Conservation (phyloP, 2,113 vertebrate species). For the Hucho hucho region DNA sequence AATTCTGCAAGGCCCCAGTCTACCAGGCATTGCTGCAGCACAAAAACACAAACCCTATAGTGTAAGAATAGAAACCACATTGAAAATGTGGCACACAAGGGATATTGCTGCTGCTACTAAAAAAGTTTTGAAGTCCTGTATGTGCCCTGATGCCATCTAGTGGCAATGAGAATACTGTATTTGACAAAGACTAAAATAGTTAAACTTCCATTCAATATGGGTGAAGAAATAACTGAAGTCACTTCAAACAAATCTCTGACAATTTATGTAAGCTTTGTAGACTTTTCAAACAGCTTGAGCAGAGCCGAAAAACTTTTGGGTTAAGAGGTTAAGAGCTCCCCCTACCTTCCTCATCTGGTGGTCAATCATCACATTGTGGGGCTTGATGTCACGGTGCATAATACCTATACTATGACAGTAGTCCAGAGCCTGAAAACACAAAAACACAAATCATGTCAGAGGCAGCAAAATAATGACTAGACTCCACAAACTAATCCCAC, state of each 20-base stretch:
- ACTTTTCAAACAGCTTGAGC: neutral
- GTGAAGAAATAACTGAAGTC: neutral
- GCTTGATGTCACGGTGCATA: slow-evolving; percentile 99
- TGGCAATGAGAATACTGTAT: neutral
- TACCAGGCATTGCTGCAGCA: slow-evolving; percentile 88
- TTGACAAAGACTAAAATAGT: neutral
- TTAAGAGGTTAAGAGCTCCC: neutral
- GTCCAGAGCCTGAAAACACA: slow-evolving; percentile 86
- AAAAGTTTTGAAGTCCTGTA: neutral
- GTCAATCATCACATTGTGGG: slow-evolving; percentile 99
- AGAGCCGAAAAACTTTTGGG: neutral
- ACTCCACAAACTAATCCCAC: neutral
- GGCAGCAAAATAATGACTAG: neutral
- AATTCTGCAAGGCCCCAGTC: slow-evolving; percentile 99
- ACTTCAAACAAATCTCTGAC: neutral
- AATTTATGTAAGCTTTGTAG: neutral
- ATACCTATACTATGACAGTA: slow-evolving; percentile 99
- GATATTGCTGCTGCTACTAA: neutral
- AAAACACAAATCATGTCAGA: neutral
- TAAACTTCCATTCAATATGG: neutral
- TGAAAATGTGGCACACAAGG: neutral
- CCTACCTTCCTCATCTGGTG: slow-evolving; percentile 98
- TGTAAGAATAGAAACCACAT: neutral
- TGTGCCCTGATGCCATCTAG: neutral
- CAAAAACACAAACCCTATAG: slow-evolving; percentile 35